phyloP scores from a whole-genome alignment of 2,797 vertebrate species.

The Gadopsis bispinosus region DNA sequence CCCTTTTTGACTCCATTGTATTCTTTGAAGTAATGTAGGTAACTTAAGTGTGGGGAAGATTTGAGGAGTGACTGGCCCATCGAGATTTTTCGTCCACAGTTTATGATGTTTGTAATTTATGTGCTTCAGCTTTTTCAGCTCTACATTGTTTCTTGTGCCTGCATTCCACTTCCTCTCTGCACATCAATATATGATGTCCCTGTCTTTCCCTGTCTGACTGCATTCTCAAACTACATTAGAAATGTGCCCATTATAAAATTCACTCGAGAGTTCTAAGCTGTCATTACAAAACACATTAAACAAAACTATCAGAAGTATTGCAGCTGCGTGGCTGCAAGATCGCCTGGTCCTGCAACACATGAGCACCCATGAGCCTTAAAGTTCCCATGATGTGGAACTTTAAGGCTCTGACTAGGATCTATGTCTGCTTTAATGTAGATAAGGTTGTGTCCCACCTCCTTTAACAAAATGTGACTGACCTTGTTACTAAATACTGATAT shows the following conservation, averaged over 20 bases:
- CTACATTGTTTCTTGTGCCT: neutral
- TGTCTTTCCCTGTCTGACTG: too few species aligned
- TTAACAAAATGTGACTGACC: slow-evolving; percentile 7
- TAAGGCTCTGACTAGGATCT: neutral
- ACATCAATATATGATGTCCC: too few species aligned
- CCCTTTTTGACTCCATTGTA: too few species aligned
- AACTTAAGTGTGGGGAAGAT: too few species aligned
- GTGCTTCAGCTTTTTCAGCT: neutral
- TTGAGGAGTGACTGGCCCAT: too few species aligned
- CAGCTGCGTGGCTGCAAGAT: neutral
- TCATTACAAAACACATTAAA: too few species aligned
- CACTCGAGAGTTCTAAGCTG: too few species aligned
- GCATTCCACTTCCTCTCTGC: too few species aligned
- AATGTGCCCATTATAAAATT: too few species aligned
- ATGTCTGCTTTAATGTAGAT: neutral
- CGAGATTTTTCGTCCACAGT: neutral
- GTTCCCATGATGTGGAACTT: neutral
- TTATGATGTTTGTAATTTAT: neutral
- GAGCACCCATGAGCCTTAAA: neutral
- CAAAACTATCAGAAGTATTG: neutral
- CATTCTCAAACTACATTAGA: too few species aligned
- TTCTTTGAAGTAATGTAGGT: too few species aligned
- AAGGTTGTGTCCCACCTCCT: too few species aligned
- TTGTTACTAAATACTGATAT: slow-evolving; percentile 28
- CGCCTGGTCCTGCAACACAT: neutral